These are phyloP conservation scores for Charadrius vociferus DNA, from an alignment of 2,113 vertebrate species.

Conservation along the genomic window DNA sequence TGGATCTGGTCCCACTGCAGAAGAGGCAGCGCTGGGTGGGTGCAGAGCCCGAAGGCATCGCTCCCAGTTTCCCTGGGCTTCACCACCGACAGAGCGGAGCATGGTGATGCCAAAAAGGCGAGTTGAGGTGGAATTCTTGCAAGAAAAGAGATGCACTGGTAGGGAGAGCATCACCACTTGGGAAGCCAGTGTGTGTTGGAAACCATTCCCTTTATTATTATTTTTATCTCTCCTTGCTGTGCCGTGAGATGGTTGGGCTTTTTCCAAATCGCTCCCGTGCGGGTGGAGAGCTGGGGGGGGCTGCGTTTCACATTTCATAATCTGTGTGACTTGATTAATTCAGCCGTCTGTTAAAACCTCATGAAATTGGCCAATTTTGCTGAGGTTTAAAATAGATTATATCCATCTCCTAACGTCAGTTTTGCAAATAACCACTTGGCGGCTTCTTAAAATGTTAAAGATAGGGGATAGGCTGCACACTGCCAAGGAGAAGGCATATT, in stretches of 20 bases:
- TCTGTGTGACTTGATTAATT: conserved; percentile 7
- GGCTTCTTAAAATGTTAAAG: conserved; percentile 17
- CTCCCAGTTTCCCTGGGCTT: background rate
- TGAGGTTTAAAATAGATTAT: conserved; percentile 34
- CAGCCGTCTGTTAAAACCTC: background rate
- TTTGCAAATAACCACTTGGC: conserved; percentile 43
- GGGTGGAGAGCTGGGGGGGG: background rate
- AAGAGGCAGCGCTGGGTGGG: background rate
- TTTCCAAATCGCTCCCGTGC: background rate
- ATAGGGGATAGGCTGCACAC: background rate
- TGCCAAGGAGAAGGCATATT: conserved; percentile 36
- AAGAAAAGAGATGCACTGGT: background rate
- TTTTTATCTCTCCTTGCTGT: background rate
- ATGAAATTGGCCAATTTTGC: background rate
- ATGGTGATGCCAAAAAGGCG: accelerated
- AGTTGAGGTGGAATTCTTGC: background rate
- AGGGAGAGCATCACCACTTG: background rate
- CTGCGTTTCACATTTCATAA: background rate
- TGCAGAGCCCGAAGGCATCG: accelerated
- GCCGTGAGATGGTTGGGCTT: background rate
- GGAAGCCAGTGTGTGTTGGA: background rate
- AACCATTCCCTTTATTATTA: background rate
- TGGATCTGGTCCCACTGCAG: background rate
- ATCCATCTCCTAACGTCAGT: background rate
- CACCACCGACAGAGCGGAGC: accelerated